These are phyloP conservation scores for Spheniscus mendiculus DNA, from an alignment of 2,113 vertebrate species.

Conservation along the genomic window DNA sequence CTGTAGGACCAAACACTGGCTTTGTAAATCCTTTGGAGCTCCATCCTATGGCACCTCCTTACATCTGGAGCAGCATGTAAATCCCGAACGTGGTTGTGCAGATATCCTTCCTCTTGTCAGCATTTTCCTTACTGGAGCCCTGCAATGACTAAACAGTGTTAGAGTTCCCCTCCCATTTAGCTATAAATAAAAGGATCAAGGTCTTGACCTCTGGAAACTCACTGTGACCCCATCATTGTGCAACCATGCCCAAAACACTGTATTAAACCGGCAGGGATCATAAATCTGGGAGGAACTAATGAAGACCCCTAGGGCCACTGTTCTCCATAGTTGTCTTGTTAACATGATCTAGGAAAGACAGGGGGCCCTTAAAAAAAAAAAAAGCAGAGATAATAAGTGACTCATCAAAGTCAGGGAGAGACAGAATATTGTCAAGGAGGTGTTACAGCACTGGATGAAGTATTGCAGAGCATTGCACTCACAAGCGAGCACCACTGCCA, in stretches of 20 bases:
- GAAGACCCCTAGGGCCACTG: not conserved
- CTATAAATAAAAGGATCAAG: not conserved
- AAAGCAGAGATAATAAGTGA: not conserved
- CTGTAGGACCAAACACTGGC: not conserved
- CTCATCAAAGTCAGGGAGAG: not conserved
- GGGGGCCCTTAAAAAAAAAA: not conserved
- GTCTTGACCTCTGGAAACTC: not conserved
- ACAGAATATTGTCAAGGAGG: not conserved
- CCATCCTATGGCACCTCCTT: accelerated
- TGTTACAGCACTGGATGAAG: not conserved
- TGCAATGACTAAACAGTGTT: not conserved
- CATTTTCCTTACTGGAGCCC: not conserved
- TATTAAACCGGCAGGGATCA: not conserved
- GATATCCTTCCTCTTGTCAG: not conserved
- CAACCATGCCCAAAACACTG: not conserved
- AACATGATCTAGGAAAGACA: conserved; percentile 42
- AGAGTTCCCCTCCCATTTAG: not conserved
- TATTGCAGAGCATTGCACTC: not conserved
- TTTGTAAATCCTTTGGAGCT: not conserved
- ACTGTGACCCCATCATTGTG: not conserved
- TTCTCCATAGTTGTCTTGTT: conserved; percentile 32
- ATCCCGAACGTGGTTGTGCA: not conserved
- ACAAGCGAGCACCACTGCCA: not conserved
- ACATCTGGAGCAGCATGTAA: accelerated
- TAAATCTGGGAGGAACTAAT: conserved; percentile 11